Conservation (phyloP, 2,797 vertebrate genomes). For the Sus cebifrons region DNA sequence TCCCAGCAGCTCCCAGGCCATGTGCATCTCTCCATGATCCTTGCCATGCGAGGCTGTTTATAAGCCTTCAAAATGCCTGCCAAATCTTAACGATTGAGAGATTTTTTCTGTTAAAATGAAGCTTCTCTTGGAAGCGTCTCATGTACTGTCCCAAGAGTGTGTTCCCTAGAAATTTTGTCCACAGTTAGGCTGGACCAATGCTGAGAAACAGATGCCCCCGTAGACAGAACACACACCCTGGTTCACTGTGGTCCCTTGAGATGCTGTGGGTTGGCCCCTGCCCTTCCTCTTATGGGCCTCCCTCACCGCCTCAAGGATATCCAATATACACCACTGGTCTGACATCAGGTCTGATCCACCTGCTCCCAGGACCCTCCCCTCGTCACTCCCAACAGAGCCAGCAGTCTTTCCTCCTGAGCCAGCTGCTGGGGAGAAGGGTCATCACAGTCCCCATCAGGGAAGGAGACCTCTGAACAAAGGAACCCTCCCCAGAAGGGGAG, state of each 20-base stretch:
- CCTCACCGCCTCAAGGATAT: not conserved
- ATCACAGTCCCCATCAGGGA: accelerated
- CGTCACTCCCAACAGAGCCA: accelerated
- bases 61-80: too few species aligned
- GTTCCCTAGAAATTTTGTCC: not conserved
- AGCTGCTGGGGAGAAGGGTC: not conserved
- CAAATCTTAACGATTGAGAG: accelerated
- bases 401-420: not conserved
- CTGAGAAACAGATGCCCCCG: not conserved
- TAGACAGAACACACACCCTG: accelerated
- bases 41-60: accelerated
- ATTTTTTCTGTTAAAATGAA: not conserved
- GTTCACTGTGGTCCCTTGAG: accelerated
- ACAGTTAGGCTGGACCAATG: accelerated
- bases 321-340: not conserved
- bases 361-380: not conserved
- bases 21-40: accelerated
- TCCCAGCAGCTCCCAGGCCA: accelerated
- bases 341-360: too few species aligned
- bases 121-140: not conserved
- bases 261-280: accelerated
- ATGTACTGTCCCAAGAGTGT: too few species aligned
- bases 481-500: not conserved
- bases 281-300: accelerated
- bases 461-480: not conserved